Base-by-base conservation (phyloP, 2,797 vertebrate genomes). In the Pseudomugil gertrudae region DNA sequence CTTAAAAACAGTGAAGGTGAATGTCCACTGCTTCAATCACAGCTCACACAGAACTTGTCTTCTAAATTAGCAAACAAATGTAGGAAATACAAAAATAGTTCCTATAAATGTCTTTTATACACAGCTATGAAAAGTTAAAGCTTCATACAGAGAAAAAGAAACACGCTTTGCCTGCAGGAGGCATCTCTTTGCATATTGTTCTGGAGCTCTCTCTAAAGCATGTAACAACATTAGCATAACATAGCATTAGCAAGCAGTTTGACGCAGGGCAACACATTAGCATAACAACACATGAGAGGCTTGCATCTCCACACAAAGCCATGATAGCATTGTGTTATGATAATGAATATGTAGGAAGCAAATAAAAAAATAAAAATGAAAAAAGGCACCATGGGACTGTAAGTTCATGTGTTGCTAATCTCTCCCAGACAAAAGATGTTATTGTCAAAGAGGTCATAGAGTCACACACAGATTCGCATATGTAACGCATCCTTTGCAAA, bases 221-320 rank as follows among this genome's bases (percentile, higher is more conserved):
- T 72, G 80, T 74, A 63, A 76, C 64, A 14, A 45, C 71, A 90
- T 88, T 85, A 89, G 73, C 86, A 86, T 90, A 82, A 86, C 84
- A 82, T 65, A 80, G 77, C 80, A 74, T 83, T 82, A 80, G 82
- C 67, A 68, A 68, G 65, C 70, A 69, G 75, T 63, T 15, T 74
- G 63, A 81, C 69, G 72, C 64, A 74, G 63, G 69, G 63, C 57
- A 19, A 4, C 0, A 6, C 53, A 87, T 90, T 85, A 76, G 68
- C 83, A 89, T 85, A 36, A 85, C 78, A 89, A 84, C 81, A 69
- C 57, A 10, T 52, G 1, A 21, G 78, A 69, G 74, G 63, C 19
- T 72, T 47, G 65, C 77, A 62, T 77, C 69, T 48, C 75, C 15
- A 24, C 68, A 79, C 79, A 85, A 81, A 68, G 73, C 62, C 55